Evolutionary conservation across 2,888 invertebrate species (phyloP).

Genomic region (Stegophylla sp.): DNA sequence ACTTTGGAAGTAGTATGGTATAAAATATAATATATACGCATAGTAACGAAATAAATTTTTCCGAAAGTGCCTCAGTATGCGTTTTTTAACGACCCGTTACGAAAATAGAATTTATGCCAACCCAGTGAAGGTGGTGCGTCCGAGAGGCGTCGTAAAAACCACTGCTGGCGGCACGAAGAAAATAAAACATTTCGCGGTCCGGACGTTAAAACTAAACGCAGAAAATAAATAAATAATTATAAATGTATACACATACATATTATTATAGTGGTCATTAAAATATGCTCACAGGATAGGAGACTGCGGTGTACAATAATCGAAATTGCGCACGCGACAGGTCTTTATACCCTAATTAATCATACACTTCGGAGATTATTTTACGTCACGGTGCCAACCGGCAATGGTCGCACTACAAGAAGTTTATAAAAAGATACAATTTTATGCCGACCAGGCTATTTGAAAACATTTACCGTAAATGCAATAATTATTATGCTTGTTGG

Average conservation of each 20-base stretch:
- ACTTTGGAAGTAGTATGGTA: not conserved
- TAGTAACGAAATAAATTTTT: not conserved
- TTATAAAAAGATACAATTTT: slow-evolving; percentile 40
- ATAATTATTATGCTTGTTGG: slow-evolving; percentile 2
- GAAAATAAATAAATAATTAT: not conserved
- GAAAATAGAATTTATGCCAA: slow-evolving; percentile 54
- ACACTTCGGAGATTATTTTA: slow-evolving; percentile 1
- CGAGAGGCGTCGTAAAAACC: slow-evolving; percentile 45
- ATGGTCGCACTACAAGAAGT: not conserved
- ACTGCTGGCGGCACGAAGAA: slow-evolving; percentile 31
- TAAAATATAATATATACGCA: not conserved
- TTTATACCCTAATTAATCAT: slow-evolving; percentile 58
- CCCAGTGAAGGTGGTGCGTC: slow-evolving; percentile 17
- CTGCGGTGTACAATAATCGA: slow-evolving; percentile 41
- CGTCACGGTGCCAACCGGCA: slow-evolving; percentile 37
- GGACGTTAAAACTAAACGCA: slow-evolving; percentile 24
- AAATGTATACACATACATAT: not conserved
- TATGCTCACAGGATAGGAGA: not conserved
- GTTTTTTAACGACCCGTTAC: slow-evolving; percentile 52
- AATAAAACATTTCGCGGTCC: slow-evolving; percentile 45
- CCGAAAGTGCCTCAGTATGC: slow-evolving; percentile 7
- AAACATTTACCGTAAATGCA: slow-evolving; percentile 33
- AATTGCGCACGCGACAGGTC: slow-evolving; percentile 57
- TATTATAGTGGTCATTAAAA: slow-evolving; percentile 44
- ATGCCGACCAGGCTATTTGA: not conserved